Evolutionary conservation across 2,113 vertebrate species (phyloP), one percentile per base, ranked within the genome.

Genomic region (Muscicapa adusta): DNA sequence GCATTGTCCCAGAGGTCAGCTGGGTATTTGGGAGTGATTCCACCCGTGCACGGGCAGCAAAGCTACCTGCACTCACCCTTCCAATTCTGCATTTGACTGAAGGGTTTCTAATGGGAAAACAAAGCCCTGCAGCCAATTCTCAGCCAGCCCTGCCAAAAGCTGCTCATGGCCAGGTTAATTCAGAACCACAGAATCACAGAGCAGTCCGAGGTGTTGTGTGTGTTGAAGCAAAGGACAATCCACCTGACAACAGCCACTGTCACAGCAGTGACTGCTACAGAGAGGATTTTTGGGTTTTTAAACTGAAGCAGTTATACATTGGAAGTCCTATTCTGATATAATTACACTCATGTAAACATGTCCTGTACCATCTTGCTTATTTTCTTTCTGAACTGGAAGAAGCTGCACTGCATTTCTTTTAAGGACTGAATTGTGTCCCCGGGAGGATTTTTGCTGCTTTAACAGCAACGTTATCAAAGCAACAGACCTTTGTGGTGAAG

Each of bases 1-100:
- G 11, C 24, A 7, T 28, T 0, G 0, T 38, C 67, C 57, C 28
- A 2, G 48, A 56, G 34, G 25, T 40, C 10, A 0, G 0, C 4
- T 2, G 1, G 78, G 36, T 23, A 2, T 48, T 58, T 40, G 22
- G 45, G 74, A 43, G n/a, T 5, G 42, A 76, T 25, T 79, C n/a
- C 20, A 22, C 12, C 50, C 28, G 0, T 0, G 16, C 26, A 28
- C 0, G 0, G 34, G 45, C 42, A 78, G 38, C 77, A 28, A 26
- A 84, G 24, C 24, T 13, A 8, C 57, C 68, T 56, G 25, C 9
- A 4, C 34, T 79, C 23, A 13, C 8, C 54, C 36, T 14, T 82
- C 50, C 54, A n/a, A 5, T 63, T 34, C 86, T 51, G 53, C 28
- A 2, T 24, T 40, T 9, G 23, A 22, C 34, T 62, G 48, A 61